Evolutionary conservation across 1,140 invertebrate species (phyloP).

Genomic region (Oedothorax gibbosus): DNA sequence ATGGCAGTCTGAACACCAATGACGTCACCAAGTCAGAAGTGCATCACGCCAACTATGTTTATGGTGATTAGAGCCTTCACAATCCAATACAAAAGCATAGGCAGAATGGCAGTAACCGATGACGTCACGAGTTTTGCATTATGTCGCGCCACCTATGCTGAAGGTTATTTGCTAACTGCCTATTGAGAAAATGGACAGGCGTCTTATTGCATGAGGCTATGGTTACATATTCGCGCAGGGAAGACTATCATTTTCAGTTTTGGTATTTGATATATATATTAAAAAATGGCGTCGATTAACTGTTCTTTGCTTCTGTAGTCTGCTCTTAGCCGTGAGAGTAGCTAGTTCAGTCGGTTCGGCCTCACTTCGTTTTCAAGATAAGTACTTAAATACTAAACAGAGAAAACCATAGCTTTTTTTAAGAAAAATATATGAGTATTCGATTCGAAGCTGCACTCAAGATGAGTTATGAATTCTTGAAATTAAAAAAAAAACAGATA

Average conservation of each 20-base stretch:
- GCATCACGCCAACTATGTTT: too few species aligned
- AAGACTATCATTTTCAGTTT: slow-evolving; percentile 42
- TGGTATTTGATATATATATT: neutral
- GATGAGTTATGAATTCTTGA: slow-evolving; percentile 27
- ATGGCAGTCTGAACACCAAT: too few species aligned
- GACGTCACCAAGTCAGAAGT: too few species aligned
- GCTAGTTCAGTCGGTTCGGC: slow-evolving; percentile 41
- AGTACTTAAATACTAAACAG: slow-evolving; percentile 36
- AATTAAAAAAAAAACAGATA: slow-evolving; percentile 8
- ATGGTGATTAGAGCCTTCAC: too few species aligned
- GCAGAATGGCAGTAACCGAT: too few species aligned
- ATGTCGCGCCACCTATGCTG: too few species aligned
- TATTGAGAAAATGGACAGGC: too few species aligned
- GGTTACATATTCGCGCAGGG: too few species aligned
- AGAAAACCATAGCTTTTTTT: slow-evolving; percentile 31
- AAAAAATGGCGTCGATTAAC: slow-evolving; percentile 27
- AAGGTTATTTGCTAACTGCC: too few species aligned
- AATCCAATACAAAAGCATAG: too few species aligned
- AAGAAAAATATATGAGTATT: neutral
- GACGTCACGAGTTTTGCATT: too few species aligned
- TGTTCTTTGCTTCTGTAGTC: slow-evolving; percentile 59
- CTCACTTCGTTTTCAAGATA: slow-evolving; percentile 42
- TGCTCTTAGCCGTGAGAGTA: slow-evolving; percentile 53
- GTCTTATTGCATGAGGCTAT: too few species aligned
- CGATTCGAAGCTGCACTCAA: slow-evolving; percentile 26